Evolutionary conservation across 2,888 invertebrate genomes (phyloP).

Genomic region (Entomobrya proxima): DNA sequence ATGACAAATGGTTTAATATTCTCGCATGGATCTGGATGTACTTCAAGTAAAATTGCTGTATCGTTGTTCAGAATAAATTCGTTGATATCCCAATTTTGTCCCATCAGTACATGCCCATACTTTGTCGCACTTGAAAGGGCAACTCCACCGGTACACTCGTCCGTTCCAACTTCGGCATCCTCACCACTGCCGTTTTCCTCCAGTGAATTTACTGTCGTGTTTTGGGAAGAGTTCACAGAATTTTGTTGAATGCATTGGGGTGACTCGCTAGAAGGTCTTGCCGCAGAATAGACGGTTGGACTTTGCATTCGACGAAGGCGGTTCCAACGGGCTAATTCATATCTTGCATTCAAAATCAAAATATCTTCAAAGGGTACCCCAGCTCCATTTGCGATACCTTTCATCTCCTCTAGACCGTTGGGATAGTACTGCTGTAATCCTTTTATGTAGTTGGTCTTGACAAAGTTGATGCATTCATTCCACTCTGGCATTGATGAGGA

Average conservation of each 20-base stretch:
- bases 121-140: conserved; percentile 65
- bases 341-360: conserved; percentile 66
- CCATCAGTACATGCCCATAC: conserved; percentile 60
- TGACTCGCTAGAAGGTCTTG: not conserved
- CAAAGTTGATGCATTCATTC: conserved; percentile 63
- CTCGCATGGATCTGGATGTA: conserved; percentile 70
- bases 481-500: conserved; percentile 55
- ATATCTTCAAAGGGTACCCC: conserved; percentile 62
- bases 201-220: not conserved
- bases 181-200: not conserved
- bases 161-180: not conserved
- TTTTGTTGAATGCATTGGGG: conserved; percentile 11
- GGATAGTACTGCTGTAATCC: conserved; percentile 60
- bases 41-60: conserved; percentile 67
- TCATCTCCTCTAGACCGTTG: conserved; percentile 68
- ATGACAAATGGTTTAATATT: conserved; percentile 67
- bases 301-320: not conserved
- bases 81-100: conserved; percentile 70
- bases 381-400: conserved; percentile 68
- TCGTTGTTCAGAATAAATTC: conserved; percentile 65
- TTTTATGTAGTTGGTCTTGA: conserved; percentile 56
- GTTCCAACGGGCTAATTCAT: conserved; percentile 65
- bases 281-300: not conserved
- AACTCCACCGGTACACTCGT: conserved; percentile 69
- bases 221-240: not conserved